Percentiles rank a stretch among this genome's conserved stretches.
Conservation (phyloP, 2,888 invertebrate species). For the Cecidostiba fungosa region DNA sequence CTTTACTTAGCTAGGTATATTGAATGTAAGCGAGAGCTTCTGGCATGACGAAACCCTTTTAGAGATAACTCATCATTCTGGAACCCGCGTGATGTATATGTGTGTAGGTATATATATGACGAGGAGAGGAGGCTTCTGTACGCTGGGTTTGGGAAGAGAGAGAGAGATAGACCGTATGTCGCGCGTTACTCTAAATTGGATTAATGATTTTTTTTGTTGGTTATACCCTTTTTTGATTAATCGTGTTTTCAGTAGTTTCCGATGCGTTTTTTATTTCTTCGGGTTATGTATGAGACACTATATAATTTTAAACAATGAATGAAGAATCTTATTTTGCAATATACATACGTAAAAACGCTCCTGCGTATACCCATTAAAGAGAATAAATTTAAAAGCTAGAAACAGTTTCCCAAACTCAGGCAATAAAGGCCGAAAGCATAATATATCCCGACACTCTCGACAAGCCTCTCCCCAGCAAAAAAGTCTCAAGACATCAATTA, state of each 20-base stretch:
- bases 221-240: constrained; percentile 1
- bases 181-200: neutral
- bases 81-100: neutral
- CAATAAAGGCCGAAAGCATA: neutral
- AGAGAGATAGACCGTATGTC: constrained; percentile 49
- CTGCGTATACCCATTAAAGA: no score
- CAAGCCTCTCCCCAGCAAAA: neutral
- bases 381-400: no score
- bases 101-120: neutral
- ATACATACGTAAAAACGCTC: no score
- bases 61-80: constrained; percentile 55
- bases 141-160: neutral
- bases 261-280: neutral
- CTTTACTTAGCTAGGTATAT: neutral
- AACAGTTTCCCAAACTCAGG: neutral
- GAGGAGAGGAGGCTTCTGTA: neutral
- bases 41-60: constrained; percentile 63
- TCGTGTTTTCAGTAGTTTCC: neutral
- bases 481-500: constrained; percentile 13
- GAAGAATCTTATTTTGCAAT: no score
- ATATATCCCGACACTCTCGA: neutral
- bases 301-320: no score
- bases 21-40: constrained; percentile 5
- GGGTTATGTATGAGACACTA: neutral
- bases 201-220: constrained; percentile 12